phyloP scores from a whole-genome alignment of 2,113 vertebrate genomes.

The Colaptes auratus region DNA sequence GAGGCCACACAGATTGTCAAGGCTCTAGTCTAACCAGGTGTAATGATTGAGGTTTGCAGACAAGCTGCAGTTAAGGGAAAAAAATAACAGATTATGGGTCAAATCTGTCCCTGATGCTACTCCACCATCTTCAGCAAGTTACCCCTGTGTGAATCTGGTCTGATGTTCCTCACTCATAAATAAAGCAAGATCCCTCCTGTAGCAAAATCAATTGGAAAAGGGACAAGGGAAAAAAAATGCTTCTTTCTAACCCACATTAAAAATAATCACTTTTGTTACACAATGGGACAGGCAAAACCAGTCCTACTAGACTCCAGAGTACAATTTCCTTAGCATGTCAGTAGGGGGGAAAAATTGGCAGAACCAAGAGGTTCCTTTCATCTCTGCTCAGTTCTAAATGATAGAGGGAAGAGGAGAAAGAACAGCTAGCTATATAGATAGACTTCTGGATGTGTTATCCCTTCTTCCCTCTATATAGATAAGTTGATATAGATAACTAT shows the following conservation, averaged over 20 bases:
- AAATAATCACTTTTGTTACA: constrained; percentile 50
- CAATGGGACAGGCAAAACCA: constrained; percentile 15
- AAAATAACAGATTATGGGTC: constrained; percentile 18
- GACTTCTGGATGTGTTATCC: neutral
- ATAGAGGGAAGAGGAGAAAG: neutral
- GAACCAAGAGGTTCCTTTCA: constrained; percentile 9
- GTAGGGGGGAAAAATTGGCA: neutral
- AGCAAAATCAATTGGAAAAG: constrained; percentile 8
- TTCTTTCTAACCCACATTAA: constrained; percentile 14
- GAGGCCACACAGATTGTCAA: constrained; percentile 72
- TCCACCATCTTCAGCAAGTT: neutral
- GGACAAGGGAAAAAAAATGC: neutral
- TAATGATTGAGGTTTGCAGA: constrained; percentile 61
- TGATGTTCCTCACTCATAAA: neutral
- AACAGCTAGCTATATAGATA: neutral
- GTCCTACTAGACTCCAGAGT: neutral
- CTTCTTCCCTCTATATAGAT: neutral
- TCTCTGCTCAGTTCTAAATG: constrained; percentile 10
- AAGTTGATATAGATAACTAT: neutral
- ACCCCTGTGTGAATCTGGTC: neutral
- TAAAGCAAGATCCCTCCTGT: neutral
- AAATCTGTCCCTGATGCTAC: constrained; percentile 17
- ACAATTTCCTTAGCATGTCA: constrained; percentile 29
- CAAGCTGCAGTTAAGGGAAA: constrained; percentile 25
- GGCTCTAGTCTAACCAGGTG: constrained; percentile 58